A percentile compares a stretch with the other conserved stretches of the same genome.
Conservation (phyloP, 2,888 invertebrate genomes). For the Spilosoma lubricipeda region DNA sequence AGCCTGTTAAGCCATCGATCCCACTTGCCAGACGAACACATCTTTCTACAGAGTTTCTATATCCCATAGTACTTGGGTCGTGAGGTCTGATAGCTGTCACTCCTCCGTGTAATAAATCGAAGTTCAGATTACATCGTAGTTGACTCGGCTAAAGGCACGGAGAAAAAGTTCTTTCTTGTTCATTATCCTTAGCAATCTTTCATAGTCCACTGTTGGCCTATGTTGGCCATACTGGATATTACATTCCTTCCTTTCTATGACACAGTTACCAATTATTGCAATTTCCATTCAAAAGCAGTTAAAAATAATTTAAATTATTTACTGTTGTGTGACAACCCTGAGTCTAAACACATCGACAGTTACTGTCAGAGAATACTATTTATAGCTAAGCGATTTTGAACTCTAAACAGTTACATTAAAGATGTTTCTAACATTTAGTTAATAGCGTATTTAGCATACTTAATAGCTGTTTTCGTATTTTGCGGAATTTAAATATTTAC, state of each 20-base stretch:
- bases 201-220: no score
- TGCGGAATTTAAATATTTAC: slow-evolving; percentile 45
- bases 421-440: background rate
- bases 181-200: no score
- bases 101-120: no score
- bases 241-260: background rate
- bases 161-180: no score
- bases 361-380: slow-evolving; percentile 6
- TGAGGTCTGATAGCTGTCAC: no score
- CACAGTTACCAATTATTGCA: no score
- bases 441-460: slow-evolving; percentile 20
- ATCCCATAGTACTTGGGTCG: no score
- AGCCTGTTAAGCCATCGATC: no score
- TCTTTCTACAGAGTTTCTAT: no score
- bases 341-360: slow-evolving; percentile 1
- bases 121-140: no score
- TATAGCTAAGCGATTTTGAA: slow-evolving; percentile 19
- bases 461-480: slow-evolving; percentile 37
- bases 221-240: background rate
- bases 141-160: no score
- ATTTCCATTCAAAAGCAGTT: background rate
- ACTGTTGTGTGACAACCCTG: slow-evolving; percentile 2
- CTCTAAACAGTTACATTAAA: background rate
- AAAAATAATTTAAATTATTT: background rate
- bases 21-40: no score